Base-by-base conservation (phyloP, 2,888 invertebrate genomes). In the Anoncus sp. region DNA sequence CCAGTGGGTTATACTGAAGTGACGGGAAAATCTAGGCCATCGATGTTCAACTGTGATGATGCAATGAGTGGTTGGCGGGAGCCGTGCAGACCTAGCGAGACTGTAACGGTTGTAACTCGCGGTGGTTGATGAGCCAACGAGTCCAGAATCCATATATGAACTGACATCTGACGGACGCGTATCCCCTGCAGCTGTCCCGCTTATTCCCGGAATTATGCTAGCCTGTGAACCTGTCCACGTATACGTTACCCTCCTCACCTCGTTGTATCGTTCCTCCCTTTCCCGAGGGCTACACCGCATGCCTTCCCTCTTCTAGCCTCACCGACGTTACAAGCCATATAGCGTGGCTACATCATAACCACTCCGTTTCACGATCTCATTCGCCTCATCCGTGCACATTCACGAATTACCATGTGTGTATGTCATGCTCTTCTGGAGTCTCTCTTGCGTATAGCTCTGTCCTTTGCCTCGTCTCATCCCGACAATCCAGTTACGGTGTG, bases 121-220 rank as follows among this genome's bases (percentile, higher is more conserved):
- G 40, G 14, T 53, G 60, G 60, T 66, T 49, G 51, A 66, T 35
- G 47, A 57, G 38, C 27, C 22, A 49, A 67, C 35, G n/a, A n/a
- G 62, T 57, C 31, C 57, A 57, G 67, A 65, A 75, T 74, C 67
- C n/a, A n/a, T n/a, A 70, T 75, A 77, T 72, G 60, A 47, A 62
- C 62, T 79, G 79, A 75, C 79, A 65, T 72, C 66, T 82, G 79
- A 77, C 81, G 71, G 67, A 77, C 76, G n/a, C n/a, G 47, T 69
- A 77, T 74, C 51, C 77, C 71, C 70, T 65, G 78, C 77, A 81
- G 72, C 77, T 82, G 78, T 80, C 80, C 71, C 67, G 83, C 83
- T 85, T 85, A 84, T 85, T 85, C 82, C n/a, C 79, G 83, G 81
- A 88, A 88, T 88, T 87, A 86, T 87, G 85, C 85, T 82, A 76